Base-by-base conservation (phyloP, 2,888 invertebrate species). In the Drosophila maculinotata region DNA sequence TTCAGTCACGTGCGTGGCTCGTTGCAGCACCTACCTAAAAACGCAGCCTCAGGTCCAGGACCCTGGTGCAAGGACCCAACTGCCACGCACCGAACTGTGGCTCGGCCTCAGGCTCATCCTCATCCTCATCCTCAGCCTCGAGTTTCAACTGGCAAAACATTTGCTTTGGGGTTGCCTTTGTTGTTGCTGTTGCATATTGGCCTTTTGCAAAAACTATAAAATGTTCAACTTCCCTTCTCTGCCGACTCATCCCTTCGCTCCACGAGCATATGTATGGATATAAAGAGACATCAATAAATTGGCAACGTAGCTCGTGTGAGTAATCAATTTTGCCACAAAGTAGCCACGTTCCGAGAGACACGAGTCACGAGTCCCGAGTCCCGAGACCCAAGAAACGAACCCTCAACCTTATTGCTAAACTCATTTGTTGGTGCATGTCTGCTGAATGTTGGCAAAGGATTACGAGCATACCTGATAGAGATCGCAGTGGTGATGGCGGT, bases 401-500 rank as follows among this genome's bases (percentile, higher is more conserved):
- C 28, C n/a, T 44, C 1, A 17, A 23, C 25, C 33, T 28, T 45
- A 26, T 12, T n/a, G 31, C 42, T 31, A 44, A n/a, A 23, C 9
- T 25, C 12, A 41, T 25, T 48, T 30, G 2, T 38, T 54, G 59
- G 65, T 36, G 85, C 84, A 87, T 84, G 84, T 59, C 65, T 44
- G 31, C 38, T 73, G 74, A 63, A 87, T 89, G 69, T 69, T 52
- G 67, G 39, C 86, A 85, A 85, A 89, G 89, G 89, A 89, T 89
- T 89, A 88, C 51, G 15, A 17, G 28, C 72, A 35, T 89, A 91
- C 91, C 92, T 89, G 91, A 89, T 85, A 90, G 73, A 48, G 90
- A 89, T 60, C 89, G 91, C 72, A 89, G 77, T 58, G 91, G 90
- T 73, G 90, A 83, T 70, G 91, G 90, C 73, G 92, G 90, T 74